Evolutionary conservation across 2,797 vertebrate genomes (phyloP).

Genomic region (Gymnocypris eckloni): DNA sequence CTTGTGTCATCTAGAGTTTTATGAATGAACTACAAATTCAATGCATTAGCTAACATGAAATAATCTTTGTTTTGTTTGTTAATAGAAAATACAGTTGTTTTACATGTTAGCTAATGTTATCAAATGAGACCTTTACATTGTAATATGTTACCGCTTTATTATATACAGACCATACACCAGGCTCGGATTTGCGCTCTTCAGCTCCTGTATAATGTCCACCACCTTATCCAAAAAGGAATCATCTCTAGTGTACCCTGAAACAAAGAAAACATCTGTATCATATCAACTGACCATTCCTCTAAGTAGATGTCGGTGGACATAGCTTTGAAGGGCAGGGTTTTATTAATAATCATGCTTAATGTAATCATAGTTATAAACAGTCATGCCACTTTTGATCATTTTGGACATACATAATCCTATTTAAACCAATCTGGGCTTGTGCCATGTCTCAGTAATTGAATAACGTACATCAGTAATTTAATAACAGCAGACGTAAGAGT

Average conservation of each 20-base stretch:
- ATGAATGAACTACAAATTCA: neutral
- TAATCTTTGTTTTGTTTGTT: neutral
- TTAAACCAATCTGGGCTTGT: neutral
- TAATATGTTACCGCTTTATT: neutral
- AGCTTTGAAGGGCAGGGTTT: neutral
- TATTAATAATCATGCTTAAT: neutral
- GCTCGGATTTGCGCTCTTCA: constrained; percentile 86
- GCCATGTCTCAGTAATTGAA: neutral
- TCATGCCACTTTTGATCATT: neutral
- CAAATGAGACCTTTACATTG: neutral
- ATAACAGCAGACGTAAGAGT: neutral
- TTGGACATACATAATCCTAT: neutral
- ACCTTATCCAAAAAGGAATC: constrained; percentile 90
- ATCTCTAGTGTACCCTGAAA: constrained; percentile 90
- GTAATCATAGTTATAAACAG: neutral
- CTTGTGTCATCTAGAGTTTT: neutral
- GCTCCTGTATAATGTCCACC: constrained; percentile 91
- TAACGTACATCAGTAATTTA: neutral
- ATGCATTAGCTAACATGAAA: neutral
- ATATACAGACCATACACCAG: constrained; percentile 89
- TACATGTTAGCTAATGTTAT: neutral
- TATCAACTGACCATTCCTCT: neutral
- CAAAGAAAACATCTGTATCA: neutral
- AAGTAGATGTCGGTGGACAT: neutral
- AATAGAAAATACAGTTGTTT: neutral